Evolutionary conservation across 1,140 invertebrate species (phyloP), one percentile per base, ranked within the genome.

Genomic region (Spodoptera litura): DNA sequence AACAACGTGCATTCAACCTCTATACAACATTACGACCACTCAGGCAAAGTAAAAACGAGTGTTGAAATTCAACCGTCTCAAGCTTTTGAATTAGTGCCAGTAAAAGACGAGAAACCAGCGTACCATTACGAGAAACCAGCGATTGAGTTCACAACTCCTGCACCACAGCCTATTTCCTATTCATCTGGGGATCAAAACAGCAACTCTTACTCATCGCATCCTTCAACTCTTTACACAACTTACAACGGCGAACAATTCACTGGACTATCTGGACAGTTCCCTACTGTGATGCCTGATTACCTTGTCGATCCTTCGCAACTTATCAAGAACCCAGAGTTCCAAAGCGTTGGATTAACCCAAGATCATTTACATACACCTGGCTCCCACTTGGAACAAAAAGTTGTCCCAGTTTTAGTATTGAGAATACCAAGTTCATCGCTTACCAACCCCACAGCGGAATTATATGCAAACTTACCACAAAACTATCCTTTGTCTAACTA

Each of bases 381-480:
- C n/a, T 81, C 87, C 20, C 84, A 90, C 25, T 80, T 89, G 25
- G 88, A 90, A 59, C 91, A 92, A 75, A 88, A 91, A 78, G 92
- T 95, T 5, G 94, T 96, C 15, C 95, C 95, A 44, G 95, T 96
- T 25, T 88, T 96, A 77, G 95, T 95, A 25, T 81, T 96, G 35
- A 93, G 95, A 83, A 93, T 96, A 52, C 95, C 95, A 53, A 95
- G 95, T 72, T 95, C 95, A 53, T 95, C 95, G 78, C 86, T 96
- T 10, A 93, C 91, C 58, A 95, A 95, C 86, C 94, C 95, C 11
- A 89, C 92, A 4, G 92, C 93, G 25, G 94, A 94, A 75, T 77
- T 96, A 4, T 95, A 95, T 85, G 91, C 95, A 4, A 95, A 96
- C 85, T 83, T 95, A 78, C 95, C 95, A 5, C 85, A 94, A 35